Conservation (phyloP, 1,140 invertebrate species). For the Callitettix versicolor region DNA sequence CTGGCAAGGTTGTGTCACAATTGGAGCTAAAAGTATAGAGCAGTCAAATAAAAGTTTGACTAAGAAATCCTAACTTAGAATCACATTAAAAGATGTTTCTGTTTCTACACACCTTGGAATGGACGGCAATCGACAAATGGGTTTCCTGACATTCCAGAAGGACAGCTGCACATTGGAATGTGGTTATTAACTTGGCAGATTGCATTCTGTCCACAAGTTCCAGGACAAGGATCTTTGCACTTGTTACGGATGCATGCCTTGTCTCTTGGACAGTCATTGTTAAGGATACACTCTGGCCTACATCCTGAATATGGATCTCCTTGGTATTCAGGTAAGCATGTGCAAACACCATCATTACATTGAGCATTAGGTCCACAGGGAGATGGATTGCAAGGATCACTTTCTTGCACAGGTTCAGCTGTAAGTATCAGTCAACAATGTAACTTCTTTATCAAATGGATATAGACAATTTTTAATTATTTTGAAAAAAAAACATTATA, state of each 20-base stretch:
- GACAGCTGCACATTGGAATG: conserved; percentile 58
- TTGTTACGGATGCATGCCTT: conserved; percentile 60
- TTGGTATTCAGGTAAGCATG: conserved; percentile 47
- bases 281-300: conserved; percentile 51
- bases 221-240: conserved; percentile 63
- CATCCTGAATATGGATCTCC: conserved; percentile 52
- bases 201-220: conserved; percentile 57
- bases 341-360: conserved; percentile 49
- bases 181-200: conserved; percentile 58
- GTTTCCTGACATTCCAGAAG: conserved; percentile 54
- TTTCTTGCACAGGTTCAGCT: conserved; percentile 6
- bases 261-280: conserved; percentile 49
- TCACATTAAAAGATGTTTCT: not conserved
- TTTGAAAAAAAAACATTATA: not conserved
- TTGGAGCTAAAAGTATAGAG: conserved; percentile 3
- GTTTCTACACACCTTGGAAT: conserved; percentile 46
- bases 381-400: conserved; percentile 35
- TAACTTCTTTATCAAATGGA: not conserved
- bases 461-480: not conserved
- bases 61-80: not conserved
- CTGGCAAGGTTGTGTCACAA: conserved; percentile 44
- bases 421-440: conserved; percentile 4
- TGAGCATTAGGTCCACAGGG: conserved; percentile 62
- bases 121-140: conserved; percentile 51
- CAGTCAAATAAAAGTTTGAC: not conserved